Evolutionary conservation across 1,140 invertebrate genomes (phyloP), one percentile per base, ranked within the genome.

Genomic region (Scaptomyza montana): DNA sequence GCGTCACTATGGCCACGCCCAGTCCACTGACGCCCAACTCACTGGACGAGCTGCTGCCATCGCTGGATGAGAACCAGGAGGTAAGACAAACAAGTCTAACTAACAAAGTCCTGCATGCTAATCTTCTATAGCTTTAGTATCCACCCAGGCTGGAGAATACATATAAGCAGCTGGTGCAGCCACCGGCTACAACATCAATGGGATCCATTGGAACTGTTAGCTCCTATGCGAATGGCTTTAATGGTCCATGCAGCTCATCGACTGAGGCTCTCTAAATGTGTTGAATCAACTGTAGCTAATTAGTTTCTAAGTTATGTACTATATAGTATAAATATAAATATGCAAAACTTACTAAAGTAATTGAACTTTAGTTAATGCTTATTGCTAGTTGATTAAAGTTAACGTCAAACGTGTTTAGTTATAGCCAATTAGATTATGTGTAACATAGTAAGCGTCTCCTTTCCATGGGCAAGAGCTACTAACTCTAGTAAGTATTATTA

Each of bases 11-110:
- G 80, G 94, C 95, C 12, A 95, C 95, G 36, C 95, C 95, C 1
- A 96, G 95, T 87, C 95, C 95, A 1, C 93, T 95, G 68, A 95
- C 95, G 41, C 95, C 95, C 5, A 95, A 95, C 90, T 96, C 96
- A 43, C 95, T 95, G 50, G 96, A 96, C 90, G 95, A 96, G 89
- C 93, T 96, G 76, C 92, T 95, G 72, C 95, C 95, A 21, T 94
- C 95, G 64, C 94, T 96, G 55, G 95, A 95, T 89, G 95, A 96
- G 92, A 94, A 94, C 72, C 95, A 95, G 93, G 95, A 96, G 93
- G 94, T 95, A 90, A 77, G 80, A 25, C 3, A 36, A n/a, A 2
- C 3, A 36, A 13, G 16, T 16, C 6, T 49, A 10, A 13, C 33
- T 46, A 4, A 10, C 21, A 9, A 55, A 9, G 16, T 21, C 43